Base-by-base conservation (phyloP, 2,888 invertebrate genomes). In the Clepsis dumicolana region DNA sequence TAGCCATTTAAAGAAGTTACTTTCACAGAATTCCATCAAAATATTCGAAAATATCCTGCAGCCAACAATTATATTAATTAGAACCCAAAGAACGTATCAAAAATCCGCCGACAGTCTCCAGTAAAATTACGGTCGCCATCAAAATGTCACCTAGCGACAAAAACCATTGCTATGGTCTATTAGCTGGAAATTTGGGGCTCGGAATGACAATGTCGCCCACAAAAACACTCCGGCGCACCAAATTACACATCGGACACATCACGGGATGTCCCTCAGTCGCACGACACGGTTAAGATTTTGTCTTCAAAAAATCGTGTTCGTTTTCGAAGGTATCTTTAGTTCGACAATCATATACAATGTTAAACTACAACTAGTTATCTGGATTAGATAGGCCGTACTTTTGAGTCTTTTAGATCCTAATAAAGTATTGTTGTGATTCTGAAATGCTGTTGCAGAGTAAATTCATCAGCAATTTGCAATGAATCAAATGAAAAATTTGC, bases 61-160 rank as follows among this genome's bases (percentile, higher is more conserved):
- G 18, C 12, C 21, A 12, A 18, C 21, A 21, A 21, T 48, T 48
- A 12, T 1, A 5, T 1, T 21, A 48, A 48, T 48, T 16, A 14
- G 24, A 52, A 18, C n/a, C 56, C 29, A 50, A 63, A 67, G 57
- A 67, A 12, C 53, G 4, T 12, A 57, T 27, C 35, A 16, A 4
- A 24, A 48, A 24, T 12, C 41, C 18, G 41, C 21, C 44, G 27
- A 50, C 21, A 27, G 62, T 63, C 56, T 50, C 25, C 25, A 4
- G 14, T n/a, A 38, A 80, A 79, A 84, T 86, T 84, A 74, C 71
- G 75, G 73, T 74, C 77, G 70, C 82, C 77, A 80, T 82, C 77
- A 80, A 77, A 82, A 85, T 86, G 88, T 85, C 85, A 78, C 82
- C 85, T 87, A 87, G 79, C 71, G 75, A 84, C 76, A 84, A 86